Base-by-base conservation (phyloP, 2,113 vertebrate species). In the Notechis scutatus region DNA sequence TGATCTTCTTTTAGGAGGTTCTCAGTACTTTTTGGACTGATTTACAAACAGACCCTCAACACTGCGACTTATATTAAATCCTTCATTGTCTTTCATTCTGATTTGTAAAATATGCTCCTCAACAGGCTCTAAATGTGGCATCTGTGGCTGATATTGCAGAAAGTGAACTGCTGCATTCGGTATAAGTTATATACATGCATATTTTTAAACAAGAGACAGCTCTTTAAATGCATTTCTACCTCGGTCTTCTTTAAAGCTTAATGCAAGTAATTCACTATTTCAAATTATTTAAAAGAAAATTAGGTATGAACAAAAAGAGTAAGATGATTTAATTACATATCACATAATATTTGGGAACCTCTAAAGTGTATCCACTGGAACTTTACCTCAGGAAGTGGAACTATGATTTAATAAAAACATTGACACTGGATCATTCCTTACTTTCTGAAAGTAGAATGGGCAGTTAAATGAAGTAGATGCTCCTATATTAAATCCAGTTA, bases 51-150 rank as follows among this genome's bases (percentile, higher is more conserved):
- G 11, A 45, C 0, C 50, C 3, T 34, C n/a, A 52, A n/a, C 2
- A 34, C 29, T 69, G 29, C 5, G 8, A 69, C 29, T 69, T 69
- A 54, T 29, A 89, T 21, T 52, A 50, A 50, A 20, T 5, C 3
- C 4, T 57, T 93, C 52, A 94, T 85, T 87, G 57, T 64, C 91
- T 69, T 93, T 29, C 74, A 88, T 50, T 81, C 21, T 55, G 87
- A 42, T 10, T 24, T 89, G 15, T 57, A 85, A 85, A 21, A 56
- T 21, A 29, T 4, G 34, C 3, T 50, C 14, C 42, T 59, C 74
- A 39, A 56, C 2, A 34, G 14, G n/a, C 14, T 74, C 50, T 89
- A 7, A 42, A 89, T 64, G 64, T 10, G 12, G 8, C 69, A 55
- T 56, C 45, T 20, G 18, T 26, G 14, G 29, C 29, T 90, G 39